phyloP scores from a whole-genome alignment of 2,888 invertebrate genomes.

The Drosophila vallismaia region DNA sequence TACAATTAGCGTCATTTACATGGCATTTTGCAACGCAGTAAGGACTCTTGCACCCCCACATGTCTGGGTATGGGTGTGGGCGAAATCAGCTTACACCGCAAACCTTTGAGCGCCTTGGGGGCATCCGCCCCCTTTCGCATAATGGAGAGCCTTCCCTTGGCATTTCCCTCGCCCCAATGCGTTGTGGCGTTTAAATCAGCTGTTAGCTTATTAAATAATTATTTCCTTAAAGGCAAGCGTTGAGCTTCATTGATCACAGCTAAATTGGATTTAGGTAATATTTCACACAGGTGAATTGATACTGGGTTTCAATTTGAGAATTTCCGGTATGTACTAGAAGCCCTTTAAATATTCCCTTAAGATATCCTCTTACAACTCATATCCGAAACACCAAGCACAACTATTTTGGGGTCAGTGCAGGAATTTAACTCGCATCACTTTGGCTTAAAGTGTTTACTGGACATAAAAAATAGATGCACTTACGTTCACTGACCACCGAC shows the following conservation, averaged over 20 bases:
- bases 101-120: conserved; percentile 34
- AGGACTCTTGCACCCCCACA: not conserved
- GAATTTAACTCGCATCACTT: conserved; percentile 11
- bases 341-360: too few relatives aligned
- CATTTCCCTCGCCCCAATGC: conserved; percentile 31
- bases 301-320: not conserved
- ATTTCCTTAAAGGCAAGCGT: conserved; percentile 46
- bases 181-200: conserved; percentile 60
- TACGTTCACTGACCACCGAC: conserved; percentile 29
- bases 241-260: conserved; percentile 8
- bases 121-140: conserved; percentile 4
- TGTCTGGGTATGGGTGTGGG: conserved; percentile 3
- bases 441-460: conserved; percentile 25
- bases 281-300: not conserved
- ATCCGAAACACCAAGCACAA: not conserved
- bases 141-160: conserved; percentile 7
- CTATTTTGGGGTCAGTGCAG: not conserved
- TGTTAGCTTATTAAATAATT: conserved; percentile 75
- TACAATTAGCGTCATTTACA: conserved; percentile 78
- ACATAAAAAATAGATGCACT: conserved; percentile 38
- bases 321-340: too few relatives aligned
- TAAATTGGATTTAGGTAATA: conserved; percentile 2
- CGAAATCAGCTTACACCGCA: conserved; percentile 61
- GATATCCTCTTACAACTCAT: not conserved
- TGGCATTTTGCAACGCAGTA: conserved; percentile 49